Conservation (phyloP, 2,113 vertebrate genomes). For the Marcusenius ussheri region DNA sequence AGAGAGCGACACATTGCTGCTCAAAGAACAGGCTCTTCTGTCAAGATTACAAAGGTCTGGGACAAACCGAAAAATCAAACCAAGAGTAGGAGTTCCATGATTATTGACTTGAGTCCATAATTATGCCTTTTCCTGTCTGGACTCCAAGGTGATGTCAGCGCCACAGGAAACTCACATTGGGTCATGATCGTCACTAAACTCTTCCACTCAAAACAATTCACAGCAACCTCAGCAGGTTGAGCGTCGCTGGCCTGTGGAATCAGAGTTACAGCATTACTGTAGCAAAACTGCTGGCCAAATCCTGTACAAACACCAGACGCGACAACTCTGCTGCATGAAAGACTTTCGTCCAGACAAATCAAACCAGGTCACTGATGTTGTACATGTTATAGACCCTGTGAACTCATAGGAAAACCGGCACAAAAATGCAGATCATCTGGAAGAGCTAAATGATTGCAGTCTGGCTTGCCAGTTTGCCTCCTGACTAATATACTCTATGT, state of each 20-base stretch:
- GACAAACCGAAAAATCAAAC: background rate
- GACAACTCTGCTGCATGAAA: background rate
- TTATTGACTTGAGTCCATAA: background rate
- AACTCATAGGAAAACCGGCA: background rate
- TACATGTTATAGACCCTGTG: background rate
- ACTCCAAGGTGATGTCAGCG: background rate
- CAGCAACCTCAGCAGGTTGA: background rate
- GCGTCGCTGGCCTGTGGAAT: background rate
- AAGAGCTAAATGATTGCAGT: background rate
- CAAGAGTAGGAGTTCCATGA: background rate
- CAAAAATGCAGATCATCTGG: background rate
- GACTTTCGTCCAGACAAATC: background rate
- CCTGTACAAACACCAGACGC: background rate
- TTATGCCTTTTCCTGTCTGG: background rate
- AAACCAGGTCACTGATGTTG: background rate
- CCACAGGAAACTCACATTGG: background rate
- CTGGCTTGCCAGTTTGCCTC: background rate
- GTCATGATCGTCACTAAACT: background rate
- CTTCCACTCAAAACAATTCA: background rate
- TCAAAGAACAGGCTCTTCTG: background rate
- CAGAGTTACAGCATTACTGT: background rate
- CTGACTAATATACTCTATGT: background rate
- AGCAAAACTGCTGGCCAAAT: background rate
- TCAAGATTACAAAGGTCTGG: background rate
- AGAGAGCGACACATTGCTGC: background rate